Base-by-base conservation (phyloP, 2,888 invertebrate genomes). In the Romanomermis culicivorax region DNA sequence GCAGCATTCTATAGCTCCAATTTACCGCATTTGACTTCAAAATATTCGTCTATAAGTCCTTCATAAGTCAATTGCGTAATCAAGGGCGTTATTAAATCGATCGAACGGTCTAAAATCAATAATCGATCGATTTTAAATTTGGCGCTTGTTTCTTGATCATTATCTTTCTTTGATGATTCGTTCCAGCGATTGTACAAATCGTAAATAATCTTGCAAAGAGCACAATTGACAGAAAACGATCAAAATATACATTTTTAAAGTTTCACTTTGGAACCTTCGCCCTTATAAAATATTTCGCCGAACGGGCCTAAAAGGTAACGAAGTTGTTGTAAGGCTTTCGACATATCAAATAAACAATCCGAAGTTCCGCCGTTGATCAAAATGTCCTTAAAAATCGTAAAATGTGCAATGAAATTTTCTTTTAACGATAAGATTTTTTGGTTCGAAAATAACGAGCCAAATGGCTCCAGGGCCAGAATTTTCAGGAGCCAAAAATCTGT, bases 31-130 rank as follows among this genome's bases (percentile, higher is more conserved):
- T 80, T 81, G 56, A 93, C 85, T 36, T 83, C 83, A 71, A 82
- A 93, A 56, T 88, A 77, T 70, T 95, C 93, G 72, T 97, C 97
- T 59, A 97, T 85, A 4, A 97, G 76, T 2, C 95, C 97, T 71
- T 93, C 93, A 64, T 95, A 97, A 0, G 95, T 95, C 36, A 93
- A 77, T 67, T 95, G 97, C 0, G 89, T 89, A 1, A 85, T 80
- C 64, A 97, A 75, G 0, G 89, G 85, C 50, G 88, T 85, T 51
- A 95, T 77, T 54, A 89, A 77, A 75, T 99, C 97, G 2, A 89
- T 78, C 47, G 81, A 80, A 27, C 97, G 77, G 71, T 99, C 97
- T 1, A 97, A 73, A 49, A 97, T 72, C 4, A 97, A 74, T 56
- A 95, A 75, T 68, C 85, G 84, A 69, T 93, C 89, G 50, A 95